Conservation (phyloP, 2,888 invertebrate species). For the Halocaridina rubra region DNA sequence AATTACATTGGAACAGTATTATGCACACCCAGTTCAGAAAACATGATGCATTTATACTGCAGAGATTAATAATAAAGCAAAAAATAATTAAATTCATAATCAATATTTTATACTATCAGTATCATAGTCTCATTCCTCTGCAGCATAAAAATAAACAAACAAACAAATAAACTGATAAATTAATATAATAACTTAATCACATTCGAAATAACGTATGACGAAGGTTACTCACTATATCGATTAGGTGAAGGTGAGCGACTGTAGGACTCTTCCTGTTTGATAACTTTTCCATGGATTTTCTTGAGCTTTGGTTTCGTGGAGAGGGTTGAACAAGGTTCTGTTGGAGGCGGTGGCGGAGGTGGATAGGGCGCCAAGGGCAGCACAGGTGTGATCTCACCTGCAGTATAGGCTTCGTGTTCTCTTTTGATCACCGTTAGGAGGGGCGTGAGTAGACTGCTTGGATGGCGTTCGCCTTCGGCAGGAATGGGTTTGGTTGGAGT, state of each 20-base stretch:
- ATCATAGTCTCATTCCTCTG: too few species aligned
- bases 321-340: neutral
- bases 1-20: too few species aligned
- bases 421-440: slow-evolving; percentile 29
- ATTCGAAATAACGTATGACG: neutral
- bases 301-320: neutral
- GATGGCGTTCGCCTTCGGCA: neutral
- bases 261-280: neutral
- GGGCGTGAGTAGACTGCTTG: slow-evolving; percentile 20
- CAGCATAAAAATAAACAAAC: too few species aligned
- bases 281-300: neutral
- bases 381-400: slow-evolving; percentile 7
- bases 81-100: too few species aligned
- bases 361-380: neutral
- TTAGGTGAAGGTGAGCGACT: slow-evolving; percentile 4
- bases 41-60: neutral
- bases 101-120: too few species aligned
- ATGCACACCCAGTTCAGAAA: neutral
- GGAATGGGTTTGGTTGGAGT: neutral
- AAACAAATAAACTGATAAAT: too few species aligned
- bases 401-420: slow-evolving; percentile 31
- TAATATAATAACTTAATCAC: too few species aligned
- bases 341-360: neutral
- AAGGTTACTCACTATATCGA: neutral
- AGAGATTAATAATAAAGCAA: too few species aligned